Evolutionary conservation across 2,113 vertebrate genomes (phyloP), one percentile per base, ranked within the genome.

Genomic region (Aegotheles bennettii): DNA sequence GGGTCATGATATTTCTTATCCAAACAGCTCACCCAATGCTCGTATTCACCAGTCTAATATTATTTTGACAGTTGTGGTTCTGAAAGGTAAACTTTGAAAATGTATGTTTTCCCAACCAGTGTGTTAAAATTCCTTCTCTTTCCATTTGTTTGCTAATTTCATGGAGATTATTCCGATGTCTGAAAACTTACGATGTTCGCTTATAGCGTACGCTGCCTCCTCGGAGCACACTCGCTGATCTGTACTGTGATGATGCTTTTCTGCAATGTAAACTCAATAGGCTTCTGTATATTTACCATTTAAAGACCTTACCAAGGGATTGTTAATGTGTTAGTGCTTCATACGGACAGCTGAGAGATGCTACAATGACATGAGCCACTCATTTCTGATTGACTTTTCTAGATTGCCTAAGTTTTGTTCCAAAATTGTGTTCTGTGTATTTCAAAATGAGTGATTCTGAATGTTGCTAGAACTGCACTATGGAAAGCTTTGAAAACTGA

Each of bases 61-160:
- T 95, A 77, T 85, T 96, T 93, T 90, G 82, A 87, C 63, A 80
- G 57, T 69, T 65, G 59, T 59, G n/a, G 29, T 80, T 93, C 61
- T 86, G 79, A 92, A 80, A 84, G 42, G 26, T 13, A 87, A 81
- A 70, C 91, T 63, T 54, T 25, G 50, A 87, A 88, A 89, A 81
- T 31, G 14, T 48, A 31, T 77, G 13, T 26, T 85, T 93, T 91
- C 13, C 13, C 24, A 78, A 28, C 17, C n/a, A 45, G 3, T n/a
- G 6, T 81, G 36, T 45, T 67, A 84, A 42, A 33, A 38, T 53
- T 5, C 3, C 31, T 71, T 78, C 33, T 69, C 42, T 78, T 91
- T 74, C 16, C 3, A 4, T 90, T 69, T 84, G 19, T 65, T 88
- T 93, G 45, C 1, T 1, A 11, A 61, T 67, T 69, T 80, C 7